These are phyloP conservation scores for Paratrypauchen microcephalus DNA, from an alignment of 2,797 vertebrate genomes.

Conservation along the genomic window DNA sequence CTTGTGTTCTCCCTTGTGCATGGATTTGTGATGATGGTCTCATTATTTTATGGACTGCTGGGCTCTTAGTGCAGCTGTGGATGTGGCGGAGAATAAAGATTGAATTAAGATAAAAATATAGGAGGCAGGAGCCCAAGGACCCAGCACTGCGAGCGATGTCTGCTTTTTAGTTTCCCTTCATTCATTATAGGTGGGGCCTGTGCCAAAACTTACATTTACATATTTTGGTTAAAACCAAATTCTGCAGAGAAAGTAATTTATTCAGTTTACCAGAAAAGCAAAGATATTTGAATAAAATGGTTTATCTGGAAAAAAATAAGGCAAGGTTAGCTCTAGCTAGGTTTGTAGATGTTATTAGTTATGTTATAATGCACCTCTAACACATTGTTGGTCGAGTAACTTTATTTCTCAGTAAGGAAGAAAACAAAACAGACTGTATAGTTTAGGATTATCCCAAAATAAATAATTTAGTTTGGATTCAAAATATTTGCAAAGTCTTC, in stretches of 20 bases:
- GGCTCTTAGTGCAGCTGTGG: slow-evolving; percentile 72
- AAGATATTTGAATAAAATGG: slow-evolving; percentile 8
- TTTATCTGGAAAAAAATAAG: background rate
- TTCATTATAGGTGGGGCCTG: slow-evolving; percentile 64
- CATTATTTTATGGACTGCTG: slow-evolving; percentile 81
- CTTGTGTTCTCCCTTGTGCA: slow-evolving; percentile 22
- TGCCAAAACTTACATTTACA: slow-evolving; percentile 51
- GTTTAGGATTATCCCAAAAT: background rate
- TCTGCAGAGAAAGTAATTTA: slow-evolving; percentile 26
- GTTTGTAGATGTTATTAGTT: too few relatives aligned
- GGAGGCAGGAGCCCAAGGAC: slow-evolving; percentile 63
- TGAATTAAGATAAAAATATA: slow-evolving; percentile 82
- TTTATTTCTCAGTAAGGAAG: background rate
- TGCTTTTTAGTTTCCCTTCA: slow-evolving; percentile 66
- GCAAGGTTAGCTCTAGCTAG: too few relatives aligned
- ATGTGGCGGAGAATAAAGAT: slow-evolving; percentile 76
- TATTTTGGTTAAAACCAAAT: slow-evolving; percentile 43
- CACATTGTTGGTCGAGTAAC: background rate
- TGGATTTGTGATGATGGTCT: slow-evolving; percentile 71
- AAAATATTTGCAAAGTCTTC: background rate
- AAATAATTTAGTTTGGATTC: background rate
- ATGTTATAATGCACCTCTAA: background rate
- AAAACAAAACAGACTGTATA: background rate
- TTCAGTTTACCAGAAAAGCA: slow-evolving; percentile 18
- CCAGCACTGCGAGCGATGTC: slow-evolving; percentile 67